Evolutionary conservation across 2,113 vertebrate species (phyloP), one percentile per base, ranked within the genome.

Genomic region (Oreochromis niloticus): DNA sequence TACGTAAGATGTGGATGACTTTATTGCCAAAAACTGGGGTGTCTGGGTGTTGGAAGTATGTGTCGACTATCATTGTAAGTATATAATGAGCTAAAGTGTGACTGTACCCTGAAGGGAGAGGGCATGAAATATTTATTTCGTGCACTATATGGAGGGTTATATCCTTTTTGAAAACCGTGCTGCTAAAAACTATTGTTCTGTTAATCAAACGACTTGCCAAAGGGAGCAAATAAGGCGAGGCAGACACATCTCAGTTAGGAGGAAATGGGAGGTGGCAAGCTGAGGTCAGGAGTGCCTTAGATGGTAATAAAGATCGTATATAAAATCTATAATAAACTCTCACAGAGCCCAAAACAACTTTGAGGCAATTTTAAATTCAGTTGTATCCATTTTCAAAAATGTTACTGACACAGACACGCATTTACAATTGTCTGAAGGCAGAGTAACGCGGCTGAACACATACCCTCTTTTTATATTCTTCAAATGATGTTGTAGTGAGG

Each of bases 71-170:
- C 80, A 83, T 87, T 90, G 32, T 85, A 54, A 3, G 41, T 27
- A 54, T 91, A 90, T 91, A 92, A 93, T 91, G 61, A 94, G 87
- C 43, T 32, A 82, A 81, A 85, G 56, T 86, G 63, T 81, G 85
- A 90, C 84, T 85, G 27, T 68, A 61, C 85, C 55, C 14, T 43
- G 80, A 86, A 82, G 52, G 30, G 32, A 30, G 32, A 82, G 27
- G n/a, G 13, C 32, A 80, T 22, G 56, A 55, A 84, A 88, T 91
- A 86, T 87, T 93, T 93, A 87, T 88, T 93, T 94, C 71, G 93
- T 93, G 85, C 16, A 48, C 46, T 85, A 88, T 81, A 75, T 66
- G 81, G 78, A 91, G 87, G 80, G 56, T 88, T 86, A 81, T 43
- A 61, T 92, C 89, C 52, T 87, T 84, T 89, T 63, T 85, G 8